A percentile compares a stretch with the other conserved stretches of the same genome.
Conservation (phyloP, 53 echinoderm and acorn worm genomes). For the Pentamera pediparva region DNA sequence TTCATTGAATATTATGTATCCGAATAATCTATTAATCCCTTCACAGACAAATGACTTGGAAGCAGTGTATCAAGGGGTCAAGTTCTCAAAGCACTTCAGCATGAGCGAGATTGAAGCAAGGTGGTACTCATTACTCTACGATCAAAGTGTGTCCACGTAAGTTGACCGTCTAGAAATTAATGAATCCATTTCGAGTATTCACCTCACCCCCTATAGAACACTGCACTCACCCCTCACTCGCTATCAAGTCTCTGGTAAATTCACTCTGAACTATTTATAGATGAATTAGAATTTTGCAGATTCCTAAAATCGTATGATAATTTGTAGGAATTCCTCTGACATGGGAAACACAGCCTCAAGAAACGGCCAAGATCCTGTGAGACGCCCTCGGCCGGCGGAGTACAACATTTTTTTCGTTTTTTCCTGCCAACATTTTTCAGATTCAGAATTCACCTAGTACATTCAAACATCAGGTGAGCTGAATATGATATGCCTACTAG, state of each 20-base stretch:
- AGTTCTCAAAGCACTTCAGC: slow-evolving; percentile 86
- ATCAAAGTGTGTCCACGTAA: slow-evolving; percentile 87
- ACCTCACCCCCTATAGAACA: background rate
- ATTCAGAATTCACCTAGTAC: too few species aligned
- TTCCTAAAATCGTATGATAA: background rate
- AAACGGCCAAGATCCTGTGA: too few species aligned
- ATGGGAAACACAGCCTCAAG: too few species aligned
- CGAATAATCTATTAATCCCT: too few species aligned
- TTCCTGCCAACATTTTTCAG: background rate
- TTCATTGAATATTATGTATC: background rate
- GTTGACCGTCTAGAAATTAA: background rate
- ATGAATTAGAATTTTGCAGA: background rate
- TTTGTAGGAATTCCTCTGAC: too few species aligned
- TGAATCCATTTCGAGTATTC: background rate
- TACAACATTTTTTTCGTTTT: background rate
- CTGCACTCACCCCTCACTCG: background rate
- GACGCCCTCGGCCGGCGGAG: too few species aligned
- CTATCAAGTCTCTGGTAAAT: background rate
- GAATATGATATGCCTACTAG: too few species aligned
- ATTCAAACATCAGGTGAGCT: too few species aligned
- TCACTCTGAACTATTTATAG: background rate
- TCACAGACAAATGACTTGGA: slow-evolving; percentile 91
- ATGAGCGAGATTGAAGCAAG: slow-evolving; percentile 93
- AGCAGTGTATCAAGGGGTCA: slow-evolving; percentile 82
- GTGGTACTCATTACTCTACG: slow-evolving; percentile 95